Base-by-base conservation (phyloP, 1,140 invertebrate genomes). In the Drosophila melanica region DNA sequence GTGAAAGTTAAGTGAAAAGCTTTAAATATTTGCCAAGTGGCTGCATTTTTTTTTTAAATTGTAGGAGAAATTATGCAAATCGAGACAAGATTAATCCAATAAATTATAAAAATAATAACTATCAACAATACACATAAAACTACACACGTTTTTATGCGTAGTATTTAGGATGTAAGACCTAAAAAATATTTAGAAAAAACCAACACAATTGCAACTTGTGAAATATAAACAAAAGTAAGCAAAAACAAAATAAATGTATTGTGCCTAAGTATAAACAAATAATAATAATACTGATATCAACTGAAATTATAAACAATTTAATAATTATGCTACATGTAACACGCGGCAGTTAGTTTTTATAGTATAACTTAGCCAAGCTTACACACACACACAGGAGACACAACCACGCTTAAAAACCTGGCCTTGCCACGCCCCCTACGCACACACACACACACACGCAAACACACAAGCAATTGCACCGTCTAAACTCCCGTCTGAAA, bases 41-140 rank as follows among this genome's bases (percentile, higher is more conserved):
- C 75, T 75, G 77, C 79, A 76, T 84, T 89, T 81, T 85, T 89
- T 81, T 85, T 90, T 90, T 75, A 44, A 82, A 82, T 62, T 87
- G 64, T 87, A 89, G 82, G 57, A 69, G 60, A 79, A 89, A 89
- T 76, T 78, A 68, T 77, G 65, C 71, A 67, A 75, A 37, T 44
- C 33, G 55, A 90, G 60, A 66, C 65, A 75, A 63, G 81, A 75
- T 48, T 85, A 81, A 78, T 87, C 69, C 54, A 77, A 58, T 71
- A 45, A 79, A 50, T 72, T 67, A 73, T 70, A 47, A 69, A 51
- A 18, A 47, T 48, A 64, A 20, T 16, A 68, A 55, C 47, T 39
- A 39, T 45, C 12, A 60, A 62, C 18, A 75, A 71, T 16, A 58
- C 51, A 57, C n/a, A 35, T 18, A 72, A 51, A 75, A 20, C 58